Percentiles rank a stretch among this genome's conserved stretches.
phyloP scores from a whole-genome alignment of 2,888 invertebrate genomes.

The Apodemia duryi region DNA sequence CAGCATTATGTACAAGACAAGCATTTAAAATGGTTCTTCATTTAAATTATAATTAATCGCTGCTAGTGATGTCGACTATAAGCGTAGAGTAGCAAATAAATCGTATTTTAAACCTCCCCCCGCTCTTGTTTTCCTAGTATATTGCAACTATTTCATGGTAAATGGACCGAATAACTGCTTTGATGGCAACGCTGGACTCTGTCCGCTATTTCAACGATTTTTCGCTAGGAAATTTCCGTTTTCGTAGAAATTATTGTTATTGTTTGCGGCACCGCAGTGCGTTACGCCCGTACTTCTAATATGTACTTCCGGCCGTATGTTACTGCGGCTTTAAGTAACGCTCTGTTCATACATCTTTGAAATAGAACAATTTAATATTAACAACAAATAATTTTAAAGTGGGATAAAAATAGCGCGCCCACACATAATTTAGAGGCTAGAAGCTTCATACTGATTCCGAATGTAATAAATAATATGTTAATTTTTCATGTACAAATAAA shows the following conservation, averaged over 20 bases:
- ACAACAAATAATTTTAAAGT: neutral
- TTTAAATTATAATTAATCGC: neutral
- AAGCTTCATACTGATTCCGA: too few relatives aligned
- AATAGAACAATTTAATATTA: constrained; percentile 6
- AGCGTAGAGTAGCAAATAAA: neutral
- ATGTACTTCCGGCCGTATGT: constrained; percentile 30
- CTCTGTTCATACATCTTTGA: neutral
- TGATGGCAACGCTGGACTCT: constrained; percentile 51
- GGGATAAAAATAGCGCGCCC: too few relatives aligned
- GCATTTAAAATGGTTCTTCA: too few relatives aligned
- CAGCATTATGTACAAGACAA: too few relatives aligned
- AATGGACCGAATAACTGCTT: constrained; percentile 57
- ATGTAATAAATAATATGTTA: too few relatives aligned
- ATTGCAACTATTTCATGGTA: constrained; percentile 68
- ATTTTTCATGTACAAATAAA: too few relatives aligned
- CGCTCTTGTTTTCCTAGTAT: constrained; percentile 28
- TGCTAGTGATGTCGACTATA: neutral
- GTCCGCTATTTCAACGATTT: constrained; percentile 59
- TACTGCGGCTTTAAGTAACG: constrained; percentile 24
- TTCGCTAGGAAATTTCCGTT: constrained; percentile 60
- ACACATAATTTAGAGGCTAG: too few relatives aligned
- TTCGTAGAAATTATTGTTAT: constrained; percentile 64
- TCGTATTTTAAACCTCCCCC: constrained; percentile 8
- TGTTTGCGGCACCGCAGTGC: constrained; percentile 40
- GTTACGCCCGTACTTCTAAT: constrained; percentile 30